Evolutionary conservation across 2,888 invertebrate species (phyloP).

Genomic region (Diplolepis rosae): DNA sequence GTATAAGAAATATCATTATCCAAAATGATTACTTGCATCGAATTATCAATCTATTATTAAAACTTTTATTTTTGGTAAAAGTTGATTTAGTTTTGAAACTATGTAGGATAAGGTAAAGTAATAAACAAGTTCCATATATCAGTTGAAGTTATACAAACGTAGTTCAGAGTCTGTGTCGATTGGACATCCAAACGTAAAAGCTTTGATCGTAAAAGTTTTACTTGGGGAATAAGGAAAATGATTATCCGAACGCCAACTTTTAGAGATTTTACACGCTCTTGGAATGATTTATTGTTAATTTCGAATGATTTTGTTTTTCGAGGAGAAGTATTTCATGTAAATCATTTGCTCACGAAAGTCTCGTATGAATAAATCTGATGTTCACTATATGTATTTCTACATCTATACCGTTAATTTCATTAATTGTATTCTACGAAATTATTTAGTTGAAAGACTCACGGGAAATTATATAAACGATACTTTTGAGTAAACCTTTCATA

Average conservation of each 20-base stretch:
- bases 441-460: too few relatives aligned
- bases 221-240: slow-evolving; percentile 16
- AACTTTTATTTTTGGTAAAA: neutral
- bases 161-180: slow-evolving; percentile 1
- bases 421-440: too few relatives aligned
- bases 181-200: slow-evolving; percentile 20
- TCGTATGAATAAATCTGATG: too few relatives aligned
- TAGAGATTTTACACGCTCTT: slow-evolving; percentile 14
- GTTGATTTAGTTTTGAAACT: slow-evolving; percentile 7
- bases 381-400: too few relatives aligned
- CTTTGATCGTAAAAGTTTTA: slow-evolving; percentile 24
- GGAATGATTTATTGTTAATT: slow-evolving; percentile 13
- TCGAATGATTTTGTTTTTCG: slow-evolving; percentile 4
- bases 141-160: slow-evolving; percentile 11
- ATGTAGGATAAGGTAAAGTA: neutral
- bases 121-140: slow-evolving; percentile 14
- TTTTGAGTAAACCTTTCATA: too few relatives aligned
- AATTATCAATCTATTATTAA: neutral
- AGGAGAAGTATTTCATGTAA: neutral
- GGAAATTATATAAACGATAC: too few relatives aligned
- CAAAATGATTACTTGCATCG: neutral
- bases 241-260: slow-evolving; percentile 21
- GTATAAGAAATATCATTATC: neutral
- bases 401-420: too few relatives aligned
- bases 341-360: neutral